These are phyloP conservation scores for Harpagifer antarcticus DNA, from an alignment of 2,797 vertebrate species.

Conservation along the genomic window DNA sequence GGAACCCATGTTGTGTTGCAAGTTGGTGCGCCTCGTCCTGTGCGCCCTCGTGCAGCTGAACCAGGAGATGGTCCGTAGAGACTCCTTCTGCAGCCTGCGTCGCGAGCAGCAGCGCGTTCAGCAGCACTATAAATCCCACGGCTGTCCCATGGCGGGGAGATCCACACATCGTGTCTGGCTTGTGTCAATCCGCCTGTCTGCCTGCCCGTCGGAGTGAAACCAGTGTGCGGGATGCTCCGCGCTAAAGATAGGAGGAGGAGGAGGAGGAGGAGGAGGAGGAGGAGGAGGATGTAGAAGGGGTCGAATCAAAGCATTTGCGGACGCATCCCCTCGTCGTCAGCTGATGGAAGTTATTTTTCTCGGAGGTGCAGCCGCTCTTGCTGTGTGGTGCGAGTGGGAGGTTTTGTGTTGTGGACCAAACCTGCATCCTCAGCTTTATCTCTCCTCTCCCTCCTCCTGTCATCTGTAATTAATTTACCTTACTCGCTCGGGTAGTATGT, in stretches of 20 bases:
- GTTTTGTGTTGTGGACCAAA: slow-evolving; percentile 80
- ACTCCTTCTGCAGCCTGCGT: slow-evolving; percentile 82
- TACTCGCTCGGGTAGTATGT: slow-evolving; percentile 84
- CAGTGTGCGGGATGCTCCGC: slow-evolving; percentile 78
- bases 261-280: slow-evolving; percentile 32
- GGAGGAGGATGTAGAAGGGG: slow-evolving; percentile 35
- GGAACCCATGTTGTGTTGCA: slow-evolving; percentile 93
- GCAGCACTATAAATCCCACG: slow-evolving; percentile 81
- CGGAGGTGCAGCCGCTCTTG: slow-evolving; percentile 50
- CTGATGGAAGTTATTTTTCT: slow-evolving; percentile 72
- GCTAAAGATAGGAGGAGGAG: slow-evolving; percentile 58
- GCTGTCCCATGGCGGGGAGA: slow-evolving; percentile 84
- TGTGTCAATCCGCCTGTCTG: slow-evolving; percentile 68
- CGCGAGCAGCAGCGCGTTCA: slow-evolving; percentile 81
- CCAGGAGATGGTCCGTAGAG: slow-evolving; percentile 93
- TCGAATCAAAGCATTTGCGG: slow-evolving; percentile 76
- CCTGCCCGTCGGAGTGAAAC: slow-evolving; percentile 63
- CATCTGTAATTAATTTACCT: slow-evolving; percentile 85
- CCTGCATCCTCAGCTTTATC: slow-evolving; percentile 90
- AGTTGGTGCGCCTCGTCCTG: slow-evolving; percentile 91
- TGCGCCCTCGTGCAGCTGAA: slow-evolving; percentile 90
- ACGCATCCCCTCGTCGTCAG: slow-evolving; percentile 77
- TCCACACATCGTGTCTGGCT: slow-evolving; percentile 88
- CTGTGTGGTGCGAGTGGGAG: slow-evolving; percentile 64
- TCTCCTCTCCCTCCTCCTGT: slow-evolving; percentile 57